A percentile compares a stretch with the other conserved stretches of the same genome.
These are phyloP conservation scores for Scolopax rusticola DNA, from an alignment of 2,797 vertebrate species.

Conservation along the genomic window DNA sequence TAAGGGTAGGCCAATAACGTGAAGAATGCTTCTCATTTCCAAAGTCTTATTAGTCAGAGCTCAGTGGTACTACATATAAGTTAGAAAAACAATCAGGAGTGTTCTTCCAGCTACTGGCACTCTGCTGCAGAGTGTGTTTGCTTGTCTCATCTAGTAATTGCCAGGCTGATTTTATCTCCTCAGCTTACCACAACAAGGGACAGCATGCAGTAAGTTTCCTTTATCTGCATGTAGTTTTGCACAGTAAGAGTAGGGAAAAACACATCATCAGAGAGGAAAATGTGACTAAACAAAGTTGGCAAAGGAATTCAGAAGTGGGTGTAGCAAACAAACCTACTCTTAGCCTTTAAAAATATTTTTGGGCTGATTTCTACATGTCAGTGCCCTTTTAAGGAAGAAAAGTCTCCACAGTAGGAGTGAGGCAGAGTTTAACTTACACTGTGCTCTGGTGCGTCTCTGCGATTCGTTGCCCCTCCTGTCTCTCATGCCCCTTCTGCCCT, in stretches of 20 bases:
- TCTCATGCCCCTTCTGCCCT: slow-evolving; percentile 81
- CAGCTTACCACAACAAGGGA: slow-evolving; percentile 39
- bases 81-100: neutral
- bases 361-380: slow-evolving; percentile 62
- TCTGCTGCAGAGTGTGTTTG: slow-evolving; percentile 1
- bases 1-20: neutral
- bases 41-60: neutral
- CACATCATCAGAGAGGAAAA: slow-evolving; percentile 57
- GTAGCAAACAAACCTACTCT: slow-evolving; percentile 69
- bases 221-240: slow-evolving; percentile 13
- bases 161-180: slow-evolving; percentile 39
- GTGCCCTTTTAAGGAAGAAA: slow-evolving; percentile 73
- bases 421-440: slow-evolving; percentile 70
- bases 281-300: slow-evolving; percentile 68
- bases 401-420: slow-evolving; percentile 44
- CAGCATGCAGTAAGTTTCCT: slow-evolving; percentile 38
- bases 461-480: slow-evolving; percentile 78
- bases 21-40: neutral
- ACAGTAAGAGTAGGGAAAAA: slow-evolving; percentile 40
- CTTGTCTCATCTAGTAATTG: slow-evolving; percentile 1
- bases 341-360: slow-evolving; percentile 66
- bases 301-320: slow-evolving; percentile 54
- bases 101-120: neutral
- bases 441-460: slow-evolving; percentile 77
- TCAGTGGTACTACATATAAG: neutral